Evolutionary conservation across 2,888 invertebrate genomes (phyloP).

Genomic region (Gari tellinella): DNA sequence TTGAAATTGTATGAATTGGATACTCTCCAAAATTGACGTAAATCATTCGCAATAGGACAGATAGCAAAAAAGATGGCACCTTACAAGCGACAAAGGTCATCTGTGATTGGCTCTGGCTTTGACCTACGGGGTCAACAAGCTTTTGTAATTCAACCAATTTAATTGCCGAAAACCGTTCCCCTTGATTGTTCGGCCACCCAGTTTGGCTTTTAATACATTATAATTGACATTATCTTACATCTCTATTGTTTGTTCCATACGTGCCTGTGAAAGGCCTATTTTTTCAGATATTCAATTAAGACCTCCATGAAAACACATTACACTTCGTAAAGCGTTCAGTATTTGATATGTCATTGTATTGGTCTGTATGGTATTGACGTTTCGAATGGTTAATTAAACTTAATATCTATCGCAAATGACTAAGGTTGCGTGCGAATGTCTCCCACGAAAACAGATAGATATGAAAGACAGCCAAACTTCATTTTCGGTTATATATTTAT

Average conservation of each 20-base stretch:
- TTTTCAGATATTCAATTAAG: constrained; percentile 45
- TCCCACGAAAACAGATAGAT: too few species aligned
- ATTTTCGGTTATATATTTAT: too few species aligned
- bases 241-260: constrained; percentile 4
- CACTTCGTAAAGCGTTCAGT: constrained; percentile 7
- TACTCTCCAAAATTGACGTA: constrained; percentile 41
- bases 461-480: too few species aligned
- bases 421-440: too few species aligned
- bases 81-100: constrained; percentile 49
- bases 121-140: constrained; percentile 28
- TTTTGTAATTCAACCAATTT: constrained; percentile 10
- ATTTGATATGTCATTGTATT: constrained; percentile 21
- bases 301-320: constrained; percentile 39
- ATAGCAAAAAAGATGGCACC: constrained; percentile 52
- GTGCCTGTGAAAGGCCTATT: constrained; percentile 8
- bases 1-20: constrained; percentile 38
- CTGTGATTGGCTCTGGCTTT: constrained; percentile 40
- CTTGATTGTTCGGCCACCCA: constrained; percentile 42
- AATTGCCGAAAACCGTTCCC: constrained; percentile 1
- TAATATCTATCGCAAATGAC: too few species aligned
- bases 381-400: too few species aligned
- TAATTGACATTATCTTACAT: constrained; percentile 41
- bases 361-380: too few species aligned
- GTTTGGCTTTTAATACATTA: constrained; percentile 25
- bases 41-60: constrained; percentile 52